Base-by-base conservation (phyloP, 2,113 vertebrate genomes). In the Xenopus tropicalis region DNA sequence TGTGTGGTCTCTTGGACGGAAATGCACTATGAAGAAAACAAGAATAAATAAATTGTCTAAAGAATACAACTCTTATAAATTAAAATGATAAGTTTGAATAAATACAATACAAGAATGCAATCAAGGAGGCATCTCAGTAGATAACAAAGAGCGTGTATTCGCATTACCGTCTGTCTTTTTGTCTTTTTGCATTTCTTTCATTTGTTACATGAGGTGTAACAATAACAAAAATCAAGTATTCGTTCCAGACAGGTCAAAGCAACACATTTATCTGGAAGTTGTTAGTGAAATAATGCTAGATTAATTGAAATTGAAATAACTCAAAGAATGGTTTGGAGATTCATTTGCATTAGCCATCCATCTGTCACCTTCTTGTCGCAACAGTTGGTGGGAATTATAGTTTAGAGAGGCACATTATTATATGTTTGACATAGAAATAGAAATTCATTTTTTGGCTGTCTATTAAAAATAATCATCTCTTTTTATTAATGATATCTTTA, bases 181-280 rank as follows among this genome's bases (percentile, higher is more conserved):
- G 72, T 74, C 72, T 68, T 17, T 23, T 14, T 42, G 54, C 37
- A 56, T 74, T 74, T 68, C 56, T 68, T 37, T 74, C 72, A 74
- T 52, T 22, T 68, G 72, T 68, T 61, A 52, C 61, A 19, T 69
- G 61, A 57, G 48, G 72, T 74, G 72, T 74, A 74, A 74, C 44
- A 62, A 62, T 69, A 51, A 68, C 37, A 67, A 52, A 61, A 74
- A 61, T 29, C 43, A 74, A 74, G 59, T 19, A 44, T 61, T 59
- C 52, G 14, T 42, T 74, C 65, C 56, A 74, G 24, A 62, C 44
- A 74, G 72, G 72, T 74, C 72, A 52, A 54, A 62, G 56, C 65
- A 69, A 46, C 72, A 74, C 14, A 74, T 61, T 74, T 74, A 68
- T 69, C 48, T 62, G n/a, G 46, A 74, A 69, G 65, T 68, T 69